Conservation (phyloP, 2,888 invertebrate genomes). For the Abrostola tripartita region DNA sequence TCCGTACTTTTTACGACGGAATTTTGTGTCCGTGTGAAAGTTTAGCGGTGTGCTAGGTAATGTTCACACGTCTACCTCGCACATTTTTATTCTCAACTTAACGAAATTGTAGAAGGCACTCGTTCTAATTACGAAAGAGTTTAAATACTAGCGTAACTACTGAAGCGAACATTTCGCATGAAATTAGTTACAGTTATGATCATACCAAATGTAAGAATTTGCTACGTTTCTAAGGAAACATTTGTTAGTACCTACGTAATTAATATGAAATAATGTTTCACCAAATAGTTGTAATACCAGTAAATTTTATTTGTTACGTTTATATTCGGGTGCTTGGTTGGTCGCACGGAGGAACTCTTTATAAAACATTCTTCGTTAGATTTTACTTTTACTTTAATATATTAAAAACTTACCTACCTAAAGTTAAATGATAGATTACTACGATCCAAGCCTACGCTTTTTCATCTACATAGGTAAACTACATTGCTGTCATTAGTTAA, state of each 20-base stretch:
- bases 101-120: constrained; percentile 41
- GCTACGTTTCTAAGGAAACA: constrained; percentile 7
- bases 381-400: background rate
- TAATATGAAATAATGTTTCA: background rate
- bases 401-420: no score
- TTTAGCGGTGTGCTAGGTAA: constrained; percentile 41
- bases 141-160: constrained; percentile 32
- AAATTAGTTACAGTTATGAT: constrained; percentile 6
- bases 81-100: constrained; percentile 41
- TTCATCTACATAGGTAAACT: no score
- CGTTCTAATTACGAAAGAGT: constrained; percentile 46
- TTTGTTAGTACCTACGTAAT: background rate
- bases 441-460: no score
- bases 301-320: constrained; percentile 13
- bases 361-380: background rate
- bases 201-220: constrained; percentile 3
- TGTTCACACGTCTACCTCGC: constrained; percentile 37
- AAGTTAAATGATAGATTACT: no score
- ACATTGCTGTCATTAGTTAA: no score
- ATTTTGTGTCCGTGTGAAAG: constrained; percentile 61
- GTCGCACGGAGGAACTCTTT: background rate
- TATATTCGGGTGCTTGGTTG: background rate
- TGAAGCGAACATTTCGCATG: constrained; percentile 18
- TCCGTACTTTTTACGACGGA: constrained; percentile 74
- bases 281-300: constrained; percentile 2